These are phyloP conservation scores for Trichogramma dendrolimi DNA, from an alignment of 2,888 invertebrate genomes.

Conservation along the genomic window DNA sequence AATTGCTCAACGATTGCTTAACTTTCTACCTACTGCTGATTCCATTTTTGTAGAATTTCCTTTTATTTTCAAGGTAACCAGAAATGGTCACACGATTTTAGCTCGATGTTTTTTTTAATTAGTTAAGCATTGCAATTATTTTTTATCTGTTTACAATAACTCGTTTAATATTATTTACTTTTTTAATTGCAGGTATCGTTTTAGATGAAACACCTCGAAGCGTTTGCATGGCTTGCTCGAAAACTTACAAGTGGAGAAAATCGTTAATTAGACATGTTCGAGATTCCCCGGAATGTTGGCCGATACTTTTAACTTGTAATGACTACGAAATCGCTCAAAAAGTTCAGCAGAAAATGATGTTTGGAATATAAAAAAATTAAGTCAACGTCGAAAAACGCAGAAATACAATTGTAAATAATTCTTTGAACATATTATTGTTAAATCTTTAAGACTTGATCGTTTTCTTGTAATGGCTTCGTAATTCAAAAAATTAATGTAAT, in stretches of 20 bases:
- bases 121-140: constrained; percentile 20
- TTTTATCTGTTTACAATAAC: not conserved
- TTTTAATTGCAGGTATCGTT: constrained; percentile 44
- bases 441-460: too few species aligned
- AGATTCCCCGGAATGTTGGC: constrained; percentile 49
- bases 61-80: too few species aligned
- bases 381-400: constrained; percentile 10
- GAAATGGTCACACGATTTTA: too few species aligned
- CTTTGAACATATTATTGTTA: constrained; percentile 14
- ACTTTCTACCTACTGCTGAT: too few species aligned
- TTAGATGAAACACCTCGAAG: constrained; percentile 11
- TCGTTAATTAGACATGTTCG: constrained; percentile 49
- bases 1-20: too few species aligned
- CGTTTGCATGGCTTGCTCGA: constrained; percentile 46
- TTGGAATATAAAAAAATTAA: constrained; percentile 13
- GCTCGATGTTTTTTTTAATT: too few species aligned
- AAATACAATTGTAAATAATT: constrained; percentile 28
- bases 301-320: constrained; percentile 43
- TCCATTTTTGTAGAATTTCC: too few species aligned
- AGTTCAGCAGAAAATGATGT: constrained; percentile 42
- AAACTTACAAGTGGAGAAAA: constrained; percentile 50
- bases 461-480: too few species aligned
- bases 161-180: constrained; percentile 15
- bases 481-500: too few species aligned
- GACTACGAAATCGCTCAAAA: constrained; percentile 44